These are phyloP conservation scores for Synanthedon myopaeformis DNA, from an alignment of 2,888 invertebrate genomes.

Conservation along the genomic window DNA sequence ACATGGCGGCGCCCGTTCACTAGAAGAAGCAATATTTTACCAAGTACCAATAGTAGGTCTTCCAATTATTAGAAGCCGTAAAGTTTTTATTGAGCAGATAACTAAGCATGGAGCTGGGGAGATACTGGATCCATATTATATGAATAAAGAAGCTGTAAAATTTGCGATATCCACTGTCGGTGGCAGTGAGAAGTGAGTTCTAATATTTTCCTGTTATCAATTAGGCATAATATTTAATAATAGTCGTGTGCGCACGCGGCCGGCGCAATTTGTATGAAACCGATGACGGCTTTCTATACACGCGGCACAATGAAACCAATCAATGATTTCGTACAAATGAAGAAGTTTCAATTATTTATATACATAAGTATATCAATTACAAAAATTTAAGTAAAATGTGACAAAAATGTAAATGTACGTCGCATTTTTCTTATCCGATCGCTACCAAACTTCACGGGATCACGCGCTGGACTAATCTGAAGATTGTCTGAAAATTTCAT, in stretches of 20 bases:
- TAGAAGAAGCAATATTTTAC: constrained; percentile 58
- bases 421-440: no score
- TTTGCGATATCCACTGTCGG: constrained; percentile 31
- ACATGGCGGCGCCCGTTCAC: constrained; percentile 52
- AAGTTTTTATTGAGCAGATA: constrained; percentile 44
- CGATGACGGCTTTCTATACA: no score
- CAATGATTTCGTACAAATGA: no score
- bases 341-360: no score
- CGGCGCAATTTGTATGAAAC: neutral
- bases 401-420: no score
- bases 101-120: constrained; percentile 47
- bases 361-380: no score
- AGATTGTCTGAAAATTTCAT: no score
- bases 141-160: constrained; percentile 42
- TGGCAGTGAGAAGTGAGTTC: constrained; percentile 35
- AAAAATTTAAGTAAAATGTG: no score
- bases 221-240: neutral
- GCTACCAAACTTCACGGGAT: no score
- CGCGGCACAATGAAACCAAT: no score
- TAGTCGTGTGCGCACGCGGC: neutral
- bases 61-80: constrained; percentile 41
- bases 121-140: constrained; percentile 41
- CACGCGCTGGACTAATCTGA: no score
- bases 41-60: constrained; percentile 52
- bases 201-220: neutral